Base-by-base conservation (phyloP, 1,140 invertebrate species). In the Caenorhabditis tropicalis region DNA sequence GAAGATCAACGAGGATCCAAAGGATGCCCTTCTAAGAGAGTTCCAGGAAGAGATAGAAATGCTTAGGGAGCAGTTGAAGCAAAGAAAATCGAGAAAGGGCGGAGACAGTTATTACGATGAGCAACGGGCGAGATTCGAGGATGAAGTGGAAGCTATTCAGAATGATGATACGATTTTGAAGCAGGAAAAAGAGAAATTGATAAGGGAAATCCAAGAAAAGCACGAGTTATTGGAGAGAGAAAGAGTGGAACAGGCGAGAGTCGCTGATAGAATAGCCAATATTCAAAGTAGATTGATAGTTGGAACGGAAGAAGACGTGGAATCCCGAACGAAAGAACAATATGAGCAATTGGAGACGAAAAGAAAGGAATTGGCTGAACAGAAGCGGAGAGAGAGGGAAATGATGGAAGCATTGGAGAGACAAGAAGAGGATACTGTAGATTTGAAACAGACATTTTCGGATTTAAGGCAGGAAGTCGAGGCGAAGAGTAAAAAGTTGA, bases 1-100 rank as follows among this genome's bases (percentile, higher is more conserved):
- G 6, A 94, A 95, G 87, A 95, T 97, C 86, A 98, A 98, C 92
- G 96, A 98, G 92, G 96, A 98, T 93, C 96, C 96, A 0, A 96
- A 96, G 92, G 96, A 97, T 92, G 95, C 95, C 43, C 93, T 96
- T 88, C 92, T 97, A 12, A 93, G 95, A 89, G 94, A 96, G 92
- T 96, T 95, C 92, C 95, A 96, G 83, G 88, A 91, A 10, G 87
- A 90, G 82, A 91, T 91, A 53, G 43, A 82, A 16, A 74, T 87
- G 29, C 82, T 91, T 10, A 86, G 85, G 51, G 48, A 24, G 29
- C 86, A 88, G 79, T 58, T 91, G 43, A 93, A 93, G 88, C 89
- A 91, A 49, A 89, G 88, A 91, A 90, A 87, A 92, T 89, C 70
- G 89, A 91, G 84, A 89, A 84, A 81, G 84, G 81, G 81, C 16